A percentile compares a stretch with the other conserved stretches of the same genome.
These are phyloP conservation scores for Argya squamiceps DNA, from an alignment of 2,797 vertebrate genomes.

Conservation along the genomic window DNA sequence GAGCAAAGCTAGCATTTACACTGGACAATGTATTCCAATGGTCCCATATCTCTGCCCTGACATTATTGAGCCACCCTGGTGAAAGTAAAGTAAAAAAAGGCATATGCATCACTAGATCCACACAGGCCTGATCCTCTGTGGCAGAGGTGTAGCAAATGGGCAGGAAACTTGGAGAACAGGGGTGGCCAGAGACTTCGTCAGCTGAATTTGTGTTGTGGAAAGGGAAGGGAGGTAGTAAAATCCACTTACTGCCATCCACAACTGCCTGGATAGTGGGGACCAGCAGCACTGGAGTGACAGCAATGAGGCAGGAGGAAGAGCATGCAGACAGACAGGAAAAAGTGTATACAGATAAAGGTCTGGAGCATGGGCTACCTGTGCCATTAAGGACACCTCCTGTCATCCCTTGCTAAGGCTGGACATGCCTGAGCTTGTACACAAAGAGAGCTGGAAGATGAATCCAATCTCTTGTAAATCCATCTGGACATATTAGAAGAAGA, in stretches of 20 bases:
- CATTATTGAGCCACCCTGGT: not conserved
- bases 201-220: not conserved
- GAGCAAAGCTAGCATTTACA: not conserved
- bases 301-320: not conserved
- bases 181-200: not conserved
- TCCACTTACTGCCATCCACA: not conserved
- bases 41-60: not conserved
- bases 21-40: not conserved
- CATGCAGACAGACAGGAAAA: not conserved
- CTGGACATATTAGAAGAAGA: not conserved
- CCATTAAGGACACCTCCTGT: not conserved
- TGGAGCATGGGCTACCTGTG: not conserved
- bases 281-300: not conserved
- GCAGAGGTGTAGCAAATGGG: not conserved
- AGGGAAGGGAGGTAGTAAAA: not conserved
- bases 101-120: rapidly evolving
- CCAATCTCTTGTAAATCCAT: not conserved
- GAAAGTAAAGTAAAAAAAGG: not conserved
- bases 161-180: rapidly evolving
- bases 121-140: not conserved
- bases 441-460: not conserved
- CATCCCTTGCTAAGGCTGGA: not conserved
- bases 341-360: not conserved
- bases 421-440: not conserved
- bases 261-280: not conserved